Conservation (phyloP, 2,888 invertebrate genomes). For the Sisyra terminalis region DNA sequence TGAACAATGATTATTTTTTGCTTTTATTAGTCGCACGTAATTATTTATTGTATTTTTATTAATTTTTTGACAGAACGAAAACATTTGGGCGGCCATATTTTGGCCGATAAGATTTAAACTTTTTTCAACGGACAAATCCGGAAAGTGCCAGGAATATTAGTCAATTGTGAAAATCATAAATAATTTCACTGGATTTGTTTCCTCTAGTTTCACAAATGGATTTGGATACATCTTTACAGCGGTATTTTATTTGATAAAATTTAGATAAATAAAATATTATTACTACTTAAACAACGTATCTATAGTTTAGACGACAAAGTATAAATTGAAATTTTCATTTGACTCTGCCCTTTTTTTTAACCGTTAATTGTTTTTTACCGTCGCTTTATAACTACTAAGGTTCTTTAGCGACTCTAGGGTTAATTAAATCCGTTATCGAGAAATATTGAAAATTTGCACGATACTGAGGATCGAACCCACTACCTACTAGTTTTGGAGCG, state of each 20-base stretch:
- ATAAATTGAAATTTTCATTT: not conserved
- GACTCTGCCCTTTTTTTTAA: not conserved
- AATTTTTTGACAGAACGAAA: conserved; percentile 3
- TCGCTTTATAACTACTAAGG: too few species aligned
- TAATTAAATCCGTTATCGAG: too few species aligned
- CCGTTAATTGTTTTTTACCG: not conserved
- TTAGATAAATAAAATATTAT: too few species aligned
- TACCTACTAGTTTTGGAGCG: too few species aligned
- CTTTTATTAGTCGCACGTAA: not conserved
- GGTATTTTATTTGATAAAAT: not conserved
- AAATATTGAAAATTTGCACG: too few species aligned
- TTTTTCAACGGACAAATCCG: not conserved
- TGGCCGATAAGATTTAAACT: not conserved
- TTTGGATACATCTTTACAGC: not conserved
- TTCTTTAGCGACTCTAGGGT: too few species aligned
- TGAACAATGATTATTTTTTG: not conserved
- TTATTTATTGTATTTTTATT: conserved; percentile 2
- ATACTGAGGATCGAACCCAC: too few species aligned
- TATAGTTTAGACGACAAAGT: too few species aligned
- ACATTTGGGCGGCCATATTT: conserved; percentile 3
- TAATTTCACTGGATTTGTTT: not conserved
- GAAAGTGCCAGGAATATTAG: not conserved
- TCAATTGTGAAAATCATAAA: not conserved
- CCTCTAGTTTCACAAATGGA: not conserved
- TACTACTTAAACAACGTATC: too few species aligned